phyloP scores from a whole-genome alignment of 2,113 vertebrate species.

The Cebus imitator region DNA sequence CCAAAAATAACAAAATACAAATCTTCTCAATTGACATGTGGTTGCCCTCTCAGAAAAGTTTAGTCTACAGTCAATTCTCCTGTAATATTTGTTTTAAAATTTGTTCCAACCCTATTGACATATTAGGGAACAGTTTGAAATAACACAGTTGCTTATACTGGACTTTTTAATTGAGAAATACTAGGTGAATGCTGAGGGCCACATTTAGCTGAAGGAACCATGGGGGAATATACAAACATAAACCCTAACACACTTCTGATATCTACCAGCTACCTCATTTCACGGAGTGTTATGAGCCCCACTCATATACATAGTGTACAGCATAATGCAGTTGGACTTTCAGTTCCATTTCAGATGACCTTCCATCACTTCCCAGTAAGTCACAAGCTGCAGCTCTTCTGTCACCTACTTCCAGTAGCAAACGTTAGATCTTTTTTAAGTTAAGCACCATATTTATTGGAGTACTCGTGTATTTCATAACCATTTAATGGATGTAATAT shows the following conservation, averaged over 20 bases:
- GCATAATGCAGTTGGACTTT: neutral
- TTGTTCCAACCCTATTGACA: neutral
- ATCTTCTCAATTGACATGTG: neutral
- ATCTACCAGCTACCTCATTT: neutral
- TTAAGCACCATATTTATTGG: neutral
- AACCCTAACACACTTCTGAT: neutral
- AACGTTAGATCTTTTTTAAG: neutral
- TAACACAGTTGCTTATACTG: neutral
- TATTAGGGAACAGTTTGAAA: neutral
- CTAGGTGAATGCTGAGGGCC: neutral
- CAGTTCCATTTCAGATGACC: neutral
- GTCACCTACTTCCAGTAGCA: neutral
- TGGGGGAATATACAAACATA: neutral
- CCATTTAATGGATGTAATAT: neutral
- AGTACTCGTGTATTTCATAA: neutral
- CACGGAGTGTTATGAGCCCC: neutral
- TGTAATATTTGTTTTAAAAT: neutral
- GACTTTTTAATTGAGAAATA: neutral
- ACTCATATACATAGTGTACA: neutral
- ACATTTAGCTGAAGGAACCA: neutral
- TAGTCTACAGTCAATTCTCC: neutral
- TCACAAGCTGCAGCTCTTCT: neutral
- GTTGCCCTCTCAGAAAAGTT: neutral
- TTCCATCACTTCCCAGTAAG: neutral
- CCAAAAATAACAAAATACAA: neutral